These are phyloP conservation scores for Chrysochloris asiatica DNA, from an alignment of 2,113 vertebrate genomes.

Conservation along the genomic window DNA sequence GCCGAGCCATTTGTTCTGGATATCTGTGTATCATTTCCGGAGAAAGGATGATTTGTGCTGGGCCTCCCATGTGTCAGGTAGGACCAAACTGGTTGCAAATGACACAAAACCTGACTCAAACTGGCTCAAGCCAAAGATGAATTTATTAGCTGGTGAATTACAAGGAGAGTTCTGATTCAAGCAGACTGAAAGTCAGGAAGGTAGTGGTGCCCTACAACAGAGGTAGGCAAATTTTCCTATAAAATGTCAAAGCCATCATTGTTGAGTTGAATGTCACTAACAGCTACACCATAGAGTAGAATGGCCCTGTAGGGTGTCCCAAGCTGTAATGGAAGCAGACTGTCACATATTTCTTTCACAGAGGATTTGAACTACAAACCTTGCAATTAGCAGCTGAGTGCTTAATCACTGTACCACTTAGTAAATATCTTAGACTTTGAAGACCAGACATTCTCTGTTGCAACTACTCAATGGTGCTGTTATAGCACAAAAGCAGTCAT, in stretches of 20 bases:
- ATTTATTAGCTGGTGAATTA: background rate
- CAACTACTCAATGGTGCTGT: background rate
- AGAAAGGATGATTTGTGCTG: background rate
- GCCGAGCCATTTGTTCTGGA: background rate
- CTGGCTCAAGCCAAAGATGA: background rate
- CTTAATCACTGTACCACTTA: background rate
- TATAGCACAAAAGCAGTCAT: background rate
- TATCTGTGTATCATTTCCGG: too few species aligned
- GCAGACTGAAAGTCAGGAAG: background rate
- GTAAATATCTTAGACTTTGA: background rate
- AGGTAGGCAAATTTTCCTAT: background rate
- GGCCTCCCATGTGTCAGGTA: background rate
- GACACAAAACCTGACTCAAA: background rate
- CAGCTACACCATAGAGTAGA: background rate
- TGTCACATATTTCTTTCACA: background rate
- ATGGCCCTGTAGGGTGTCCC: background rate
- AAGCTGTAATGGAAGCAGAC: background rate
- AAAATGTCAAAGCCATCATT: background rate
- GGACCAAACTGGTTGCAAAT: background rate
- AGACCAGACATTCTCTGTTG: background rate
- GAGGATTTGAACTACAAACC: background rate
- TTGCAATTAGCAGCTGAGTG: background rate
- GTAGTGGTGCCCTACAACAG: background rate
- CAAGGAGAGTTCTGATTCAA: background rate
- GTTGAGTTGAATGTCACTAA: background rate